phyloP scores from a whole-genome alignment of 2,113 vertebrate species.

The Gallinago undulata region DNA sequence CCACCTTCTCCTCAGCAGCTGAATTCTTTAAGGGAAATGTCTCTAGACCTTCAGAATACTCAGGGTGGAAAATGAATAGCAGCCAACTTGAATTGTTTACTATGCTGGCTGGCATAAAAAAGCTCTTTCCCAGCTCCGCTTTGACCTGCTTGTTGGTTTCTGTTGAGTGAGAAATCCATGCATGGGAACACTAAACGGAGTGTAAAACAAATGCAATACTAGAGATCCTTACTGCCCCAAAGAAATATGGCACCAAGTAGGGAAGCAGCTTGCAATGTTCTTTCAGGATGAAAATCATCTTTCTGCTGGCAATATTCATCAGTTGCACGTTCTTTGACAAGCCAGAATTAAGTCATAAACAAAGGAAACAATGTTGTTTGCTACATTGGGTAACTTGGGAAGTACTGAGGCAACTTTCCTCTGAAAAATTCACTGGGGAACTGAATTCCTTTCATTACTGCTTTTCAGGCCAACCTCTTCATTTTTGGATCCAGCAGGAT shows the following conservation, averaged over 20 bases:
- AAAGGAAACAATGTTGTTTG: not conserved
- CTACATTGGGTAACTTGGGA: not conserved
- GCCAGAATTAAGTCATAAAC: not conserved
- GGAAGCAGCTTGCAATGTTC: not conserved
- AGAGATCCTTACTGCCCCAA: not conserved
- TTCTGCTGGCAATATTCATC: not conserved
- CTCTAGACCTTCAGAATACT: not conserved
- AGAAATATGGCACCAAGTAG: not conserved
- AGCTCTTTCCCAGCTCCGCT: not conserved
- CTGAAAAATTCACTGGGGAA: not conserved
- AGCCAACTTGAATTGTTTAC: not conserved
- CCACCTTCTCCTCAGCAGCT: not conserved
- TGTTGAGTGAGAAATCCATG: not conserved
- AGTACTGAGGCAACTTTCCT: not conserved
- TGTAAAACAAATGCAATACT: not conserved
- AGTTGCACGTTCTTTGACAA: not conserved
- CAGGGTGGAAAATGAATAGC: not conserved
- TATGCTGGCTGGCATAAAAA: not conserved
- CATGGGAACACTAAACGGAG: not conserved
- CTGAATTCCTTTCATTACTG: not conserved
- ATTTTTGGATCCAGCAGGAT: not conserved
- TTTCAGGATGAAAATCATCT: not conserved
- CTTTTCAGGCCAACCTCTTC: not conserved
- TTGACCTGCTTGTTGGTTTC: not conserved
- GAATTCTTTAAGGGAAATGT: not conserved